These are phyloP conservation scores for Anadara kagoshimensis DNA, from an alignment of 1,140 invertebrate species.

Conservation along the genomic window DNA sequence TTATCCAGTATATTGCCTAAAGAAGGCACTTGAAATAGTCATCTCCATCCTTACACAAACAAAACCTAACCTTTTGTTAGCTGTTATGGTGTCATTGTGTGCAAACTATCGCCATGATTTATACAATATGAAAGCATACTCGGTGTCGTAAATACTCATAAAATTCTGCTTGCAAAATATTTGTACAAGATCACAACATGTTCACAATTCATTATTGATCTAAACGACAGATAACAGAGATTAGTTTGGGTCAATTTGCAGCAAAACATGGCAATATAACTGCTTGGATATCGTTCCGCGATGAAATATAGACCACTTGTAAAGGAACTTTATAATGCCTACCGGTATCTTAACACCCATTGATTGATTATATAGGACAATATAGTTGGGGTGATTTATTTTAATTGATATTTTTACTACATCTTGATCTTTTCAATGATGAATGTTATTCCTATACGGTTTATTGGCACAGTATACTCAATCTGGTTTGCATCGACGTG, in stretches of 20 bases:
- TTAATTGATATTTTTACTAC: constrained; percentile 26
- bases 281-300: constrained; percentile 26
- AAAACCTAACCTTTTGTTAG: constrained; percentile 31
- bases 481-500: too few species aligned
- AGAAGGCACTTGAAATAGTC: constrained; percentile 31
- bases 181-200: constrained; percentile 30
- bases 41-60: constrained; percentile 33
- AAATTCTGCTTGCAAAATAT: constrained; percentile 43
- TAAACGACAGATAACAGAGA: constrained; percentile 19
- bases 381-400: constrained; percentile 30
- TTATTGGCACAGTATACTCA: too few species aligned
- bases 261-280: constrained; percentile 41
- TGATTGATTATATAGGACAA: constrained; percentile 26
- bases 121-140: constrained; percentile 31
- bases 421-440: constrained; percentile 1
- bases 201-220: constrained; percentile 12
- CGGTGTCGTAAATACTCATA: constrained; percentile 35
- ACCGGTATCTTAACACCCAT: constrained; percentile 15
- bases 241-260: constrained; percentile 38
- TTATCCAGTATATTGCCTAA: constrained; percentile 31
- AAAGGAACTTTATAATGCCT: constrained; percentile 10
- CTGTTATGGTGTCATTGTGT: constrained; percentile 27
- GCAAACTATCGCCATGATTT: constrained; percentile 32
- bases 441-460: neutral
- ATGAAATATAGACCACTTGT: constrained; percentile 29